Base-by-base conservation (phyloP, 2,113 vertebrate genomes). In the Carassius carassius region DNA sequence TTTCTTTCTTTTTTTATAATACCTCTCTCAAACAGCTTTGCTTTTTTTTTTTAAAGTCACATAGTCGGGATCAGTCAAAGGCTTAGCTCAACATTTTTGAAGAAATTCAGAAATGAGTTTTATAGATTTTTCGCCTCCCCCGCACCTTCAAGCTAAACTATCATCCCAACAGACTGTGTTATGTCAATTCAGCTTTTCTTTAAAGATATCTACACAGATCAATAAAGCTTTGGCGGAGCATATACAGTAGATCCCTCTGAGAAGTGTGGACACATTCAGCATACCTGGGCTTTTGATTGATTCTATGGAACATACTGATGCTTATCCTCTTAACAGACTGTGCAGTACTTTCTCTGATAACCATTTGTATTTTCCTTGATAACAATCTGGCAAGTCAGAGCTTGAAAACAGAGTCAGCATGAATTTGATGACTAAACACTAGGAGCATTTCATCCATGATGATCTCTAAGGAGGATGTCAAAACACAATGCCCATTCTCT, bases 91-190 rank as follows among this genome's bases (percentile, higher is more conserved):
- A 90, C 87, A 90, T 90, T 91, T 91, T 74, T 85, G 90, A 80
- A 78, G 81, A 92, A 91, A 91, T 86, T 85, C 78, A 37, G 65
- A 93, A 92, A 93, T 92, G 85, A 84, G 84, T 92, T 92, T 90
- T 92, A 94, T 93, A 89, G 92, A 67, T 84, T 84, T 72, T 78
- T 83, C 23, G 1, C 63, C 65, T 70, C 47, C 13, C 13, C 41
- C 7, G 25, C 25, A 29, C 44, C 63, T 70, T 67, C 63, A 54
- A 81, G 79, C 79, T 54, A 81, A 81, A 81, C 78, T 81, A 81
- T 69, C 63, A 70, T 69, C 47, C 79, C 79, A 47, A 69, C 79
- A 81, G 79, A 70, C 79, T 70, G 63, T 37, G 79, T 70, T 81
- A 85, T 83, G 80, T 82, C 17, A 75, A 32, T 54, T 77, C 79